Evolutionary conservation across 1,140 invertebrate species (phyloP).

Genomic region (Eumaeus atala): DNA sequence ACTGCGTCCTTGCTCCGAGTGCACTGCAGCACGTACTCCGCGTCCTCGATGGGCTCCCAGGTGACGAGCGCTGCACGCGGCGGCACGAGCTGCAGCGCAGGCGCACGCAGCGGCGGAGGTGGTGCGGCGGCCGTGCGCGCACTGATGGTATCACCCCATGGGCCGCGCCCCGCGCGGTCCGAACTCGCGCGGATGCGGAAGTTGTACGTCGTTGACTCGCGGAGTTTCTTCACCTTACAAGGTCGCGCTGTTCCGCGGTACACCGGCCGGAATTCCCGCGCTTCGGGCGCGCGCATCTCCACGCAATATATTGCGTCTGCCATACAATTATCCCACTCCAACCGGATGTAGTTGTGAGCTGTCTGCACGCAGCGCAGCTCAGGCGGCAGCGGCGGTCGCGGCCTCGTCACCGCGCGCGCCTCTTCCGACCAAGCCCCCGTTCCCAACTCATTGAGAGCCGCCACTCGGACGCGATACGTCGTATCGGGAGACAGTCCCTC

Average conservation of each 20-base stretch:
- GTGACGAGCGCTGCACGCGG: constrained; percentile 65
- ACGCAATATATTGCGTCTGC: constrained; percentile 85
- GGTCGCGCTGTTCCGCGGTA: constrained; percentile 85
- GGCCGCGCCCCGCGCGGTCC: constrained; percentile 85
- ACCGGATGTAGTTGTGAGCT: constrained; percentile 86
- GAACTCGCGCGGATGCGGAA: constrained; percentile 90
- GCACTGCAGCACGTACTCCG: constrained; percentile 80
- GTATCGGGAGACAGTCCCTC: constrained; percentile 75
- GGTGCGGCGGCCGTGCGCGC: constrained; percentile 85
- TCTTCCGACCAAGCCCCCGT: constrained; percentile 84
- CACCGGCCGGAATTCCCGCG: constrained; percentile 81
- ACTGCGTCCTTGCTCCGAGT: constrained; percentile 74
- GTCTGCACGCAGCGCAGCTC: constrained; percentile 80
- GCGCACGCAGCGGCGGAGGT: constrained; percentile 83
- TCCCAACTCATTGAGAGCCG: constrained; percentile 89
- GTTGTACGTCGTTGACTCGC: constrained; percentile 84
- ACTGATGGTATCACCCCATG: constrained; percentile 80
- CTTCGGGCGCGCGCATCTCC: constrained; percentile 82
- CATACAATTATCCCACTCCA: constrained; percentile 88
- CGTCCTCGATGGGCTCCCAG: constrained; percentile 72
- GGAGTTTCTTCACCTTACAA: constrained; percentile 86
- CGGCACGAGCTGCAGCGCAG: constrained; percentile 72
- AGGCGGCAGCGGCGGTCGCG: constrained; percentile 85
- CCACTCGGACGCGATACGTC: constrained; percentile 82
- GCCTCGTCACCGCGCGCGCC: constrained; percentile 81